Percentiles rank a stretch among this genome's conserved stretches.
Evolutionary conservation across 2,797 vertebrate genomes (phyloP).

Genomic region (Cyclura pinguis): DNA sequence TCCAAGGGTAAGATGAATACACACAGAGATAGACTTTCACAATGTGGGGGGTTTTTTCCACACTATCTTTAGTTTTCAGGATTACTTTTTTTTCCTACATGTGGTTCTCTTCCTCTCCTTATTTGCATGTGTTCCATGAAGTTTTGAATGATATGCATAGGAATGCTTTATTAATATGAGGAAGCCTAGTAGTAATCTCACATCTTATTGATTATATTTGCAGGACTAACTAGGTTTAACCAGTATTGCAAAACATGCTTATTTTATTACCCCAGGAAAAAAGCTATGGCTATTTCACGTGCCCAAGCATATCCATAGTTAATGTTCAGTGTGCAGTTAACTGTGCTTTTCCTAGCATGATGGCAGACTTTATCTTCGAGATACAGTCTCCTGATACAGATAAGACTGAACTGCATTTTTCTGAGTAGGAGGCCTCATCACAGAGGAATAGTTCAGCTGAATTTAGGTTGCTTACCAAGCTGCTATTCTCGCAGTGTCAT

Average conservation of each 20-base stretch:
- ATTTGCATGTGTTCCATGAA: neutral
- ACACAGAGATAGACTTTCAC: neutral
- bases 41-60: neutral
- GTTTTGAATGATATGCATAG: neutral
- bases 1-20: neutral
- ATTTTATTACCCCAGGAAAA: neutral
- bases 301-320: neutral
- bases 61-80: neutral
- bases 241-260: neutral
- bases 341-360: neutral
- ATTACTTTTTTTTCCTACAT: neutral
- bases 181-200: neutral
- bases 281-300: neutral
- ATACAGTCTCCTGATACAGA: neutral
- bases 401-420: neutral
- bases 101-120: neutral
- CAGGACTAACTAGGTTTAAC: neutral
- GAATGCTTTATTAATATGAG: neutral
- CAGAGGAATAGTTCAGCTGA: neutral
- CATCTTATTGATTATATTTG: neutral
- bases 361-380: neutral
- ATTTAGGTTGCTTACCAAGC: neutral
- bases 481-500: neutral
- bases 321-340: slow-evolving; percentile 1
- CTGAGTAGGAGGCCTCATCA: neutral